Base-by-base conservation (phyloP, 2,113 vertebrate genomes). In the Rhinogobius similis region DNA sequence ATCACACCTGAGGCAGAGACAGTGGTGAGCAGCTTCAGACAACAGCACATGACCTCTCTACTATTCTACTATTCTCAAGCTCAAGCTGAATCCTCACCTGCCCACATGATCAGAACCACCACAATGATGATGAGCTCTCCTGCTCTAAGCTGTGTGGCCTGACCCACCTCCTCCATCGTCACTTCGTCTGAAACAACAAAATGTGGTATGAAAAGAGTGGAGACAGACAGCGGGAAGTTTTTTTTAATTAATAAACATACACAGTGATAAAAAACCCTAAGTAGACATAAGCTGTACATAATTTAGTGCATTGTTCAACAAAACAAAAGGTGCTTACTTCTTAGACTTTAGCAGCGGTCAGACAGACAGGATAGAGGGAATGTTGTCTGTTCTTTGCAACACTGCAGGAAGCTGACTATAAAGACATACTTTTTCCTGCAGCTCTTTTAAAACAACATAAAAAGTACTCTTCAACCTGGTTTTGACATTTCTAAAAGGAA, bases 71-170 rank as follows among this genome's bases (percentile, higher is more conserved):
- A 29, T 29, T 16, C 4, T 18, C 24, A 26, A 58, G 26, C 24
- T 58, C 14, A 29, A 12, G 11, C 11, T 26, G 58, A 38, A 4
- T 36, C 86, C 94, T 93, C 87, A 98, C 96, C 96, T 83, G 96
- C 97, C 96, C 96, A 98, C 96, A 98, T 98, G 66, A 98, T 94
- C 27, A 98, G 90, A 73, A 98, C 97, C 88, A 98, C 96, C 0
- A 97, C 95, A 2, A 98, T 97, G 92, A 98, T 96, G 90, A 98
- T 95, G 52, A 97, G 89, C 88, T 97, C 96, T 13, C 95, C 97
- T 0, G 96, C 96, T 78, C 95, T 88, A 73, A 98, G 92, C 92
- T 97, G 96, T 48, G 85, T 87, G 39, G 92, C 93, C 88, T 92
- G 94, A 12, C 88, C 96, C 90, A 98, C 94, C 88, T 96, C 96